Base-by-base conservation (phyloP, 2,888 invertebrate genomes). In the Heliothis peltigera region DNA sequence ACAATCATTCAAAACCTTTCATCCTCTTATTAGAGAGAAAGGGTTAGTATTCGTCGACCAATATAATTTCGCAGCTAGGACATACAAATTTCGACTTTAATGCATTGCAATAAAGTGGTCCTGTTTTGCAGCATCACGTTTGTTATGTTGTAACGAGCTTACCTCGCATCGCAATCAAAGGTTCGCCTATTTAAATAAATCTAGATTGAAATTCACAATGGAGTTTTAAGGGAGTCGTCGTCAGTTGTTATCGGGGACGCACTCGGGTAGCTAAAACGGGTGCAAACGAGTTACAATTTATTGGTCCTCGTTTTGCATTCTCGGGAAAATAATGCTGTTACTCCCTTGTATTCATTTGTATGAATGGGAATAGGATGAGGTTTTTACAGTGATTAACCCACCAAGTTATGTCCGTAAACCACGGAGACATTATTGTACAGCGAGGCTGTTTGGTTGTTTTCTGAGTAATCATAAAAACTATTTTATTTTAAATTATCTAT, bases 151-250 rank as follows among this genome's bases (percentile, higher is more conserved):
- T 91, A 91, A 91, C 88, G 84, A 90, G 91, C 89, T 92, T 90
- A 87, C 84, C 85, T 84, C 84, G 81, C 82, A 78, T 83, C 84
- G 91, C 92, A 93, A 93, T 93, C 92, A 93, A 91, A 92, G 91
- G 92, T 89, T 84, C 80, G 84, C 80, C 87, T 87, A 93, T 93
- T 93, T 92, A 91, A 93, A 92, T 93, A 93, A 91, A 92, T 92
- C 89, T 89, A 89, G 89, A 90, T 88, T 87, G 86, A 89, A 88
- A 92, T 89, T 86, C 87, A 89, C 88, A 91, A 91, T 90, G 87
- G 87, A 84, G 81, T 85, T 87, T 86, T 84, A 82, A 88, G 82
- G 80, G 83, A 77, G 82, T 64, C 65, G 68, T 55, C 64, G 72
- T 73, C 75, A 75, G 82, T 64, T 62, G 77, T 74, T 70, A 77